Evolutionary conservation across 2,888 invertebrate genomes (phyloP), one percentile per base, ranked within the genome.

Genomic region (Tenthredo scrophulariae): DNA sequence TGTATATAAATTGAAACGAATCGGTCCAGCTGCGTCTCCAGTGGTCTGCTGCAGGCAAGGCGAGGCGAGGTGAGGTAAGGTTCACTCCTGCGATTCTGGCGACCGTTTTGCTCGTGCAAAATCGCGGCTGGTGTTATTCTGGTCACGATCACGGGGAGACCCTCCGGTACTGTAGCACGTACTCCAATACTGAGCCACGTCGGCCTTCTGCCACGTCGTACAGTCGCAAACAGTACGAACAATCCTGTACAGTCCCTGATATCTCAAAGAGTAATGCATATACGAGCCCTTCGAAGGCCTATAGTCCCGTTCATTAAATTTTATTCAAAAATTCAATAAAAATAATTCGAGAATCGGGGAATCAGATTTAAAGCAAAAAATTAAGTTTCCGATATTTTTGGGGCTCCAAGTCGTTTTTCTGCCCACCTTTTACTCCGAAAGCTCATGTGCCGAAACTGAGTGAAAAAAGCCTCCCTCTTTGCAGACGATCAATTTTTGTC

Each of bases 121-220:
- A 86, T 86, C 87, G 87, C 84, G 84, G 86, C 85, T 86, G 85
- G 86, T 88, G 89, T 89, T 89, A 91, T 90, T 90, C 90, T 88
- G 89, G 89, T 91, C 91, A 91, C 91, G 91, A 90, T 89, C 89
- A 88, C 87, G 86, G 54, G 84, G 50, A 72, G 70, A 70, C 75
- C 84, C 84, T 74, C 74, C 58, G 74, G 75, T 54, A 77, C 50
- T 77, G 54, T 77, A 54, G 77, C 74, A 84, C 84, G 75, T 75
- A 54, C 40, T 75, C 50, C 75, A 54, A 43, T 84, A 62, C 72
- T 77, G 54, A 77, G 33, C 18, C 54, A 15, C 50, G 46, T 77
- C 26, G 77, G 54, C 54, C 37, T 54, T 33, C 77, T 46, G 77
- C 77, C 50, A 77, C 50, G 50, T 54, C 77, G 77, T 77, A 77